Percentiles rank a stretch among this genome's conserved stretches.
These are phyloP conservation scores for Chrysemys picta DNA, from an alignment of 2,113 vertebrate species.

Conservation along the genomic window DNA sequence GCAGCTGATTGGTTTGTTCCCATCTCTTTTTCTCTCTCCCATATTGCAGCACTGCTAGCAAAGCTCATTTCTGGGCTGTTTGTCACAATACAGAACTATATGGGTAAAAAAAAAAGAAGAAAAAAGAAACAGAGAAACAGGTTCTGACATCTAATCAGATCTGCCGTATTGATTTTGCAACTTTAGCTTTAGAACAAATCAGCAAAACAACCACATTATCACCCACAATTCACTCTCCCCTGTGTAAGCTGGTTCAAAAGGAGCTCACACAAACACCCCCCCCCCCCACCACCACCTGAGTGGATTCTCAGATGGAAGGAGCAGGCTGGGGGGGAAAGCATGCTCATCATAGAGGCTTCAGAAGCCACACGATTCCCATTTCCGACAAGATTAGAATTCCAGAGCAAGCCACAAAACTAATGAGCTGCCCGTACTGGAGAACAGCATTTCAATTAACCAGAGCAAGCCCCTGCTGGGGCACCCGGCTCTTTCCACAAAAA, in stretches of 20 bases:
- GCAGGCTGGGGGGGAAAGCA: neutral
- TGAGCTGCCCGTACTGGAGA: conserved; percentile 50
- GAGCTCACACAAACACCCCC: neutral
- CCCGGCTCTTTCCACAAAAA: neutral
- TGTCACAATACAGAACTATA: conserved; percentile 7
- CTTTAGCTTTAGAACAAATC: conserved; percentile 60
- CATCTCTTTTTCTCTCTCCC: neutral
- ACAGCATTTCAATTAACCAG: conserved; percentile 42
- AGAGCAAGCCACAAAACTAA: conserved; percentile 48
- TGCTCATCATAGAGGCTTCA: conserved; percentile 36
- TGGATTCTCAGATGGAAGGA: neutral
- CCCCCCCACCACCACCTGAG: neutral
- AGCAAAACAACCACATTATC: conserved; percentile 39
- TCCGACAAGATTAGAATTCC: conserved; percentile 61
- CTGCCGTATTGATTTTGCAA: conserved; percentile 69
- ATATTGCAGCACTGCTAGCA: neutral
- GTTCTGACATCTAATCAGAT: conserved; percentile 75
- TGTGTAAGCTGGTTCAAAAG: neutral
- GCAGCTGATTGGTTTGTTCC: conserved; percentile 31
- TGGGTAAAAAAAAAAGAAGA: conserved; percentile 35
- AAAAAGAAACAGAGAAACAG: conserved; percentile 60
- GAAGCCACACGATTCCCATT: conserved; percentile 50
- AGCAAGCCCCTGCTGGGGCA: rapidly evolving
- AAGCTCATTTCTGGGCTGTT: conserved; percentile 37
- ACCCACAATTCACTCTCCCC: neutral